Evolutionary conservation across 2,113 vertebrate genomes (phyloP).

Genomic region (Hylia prasina): DNA sequence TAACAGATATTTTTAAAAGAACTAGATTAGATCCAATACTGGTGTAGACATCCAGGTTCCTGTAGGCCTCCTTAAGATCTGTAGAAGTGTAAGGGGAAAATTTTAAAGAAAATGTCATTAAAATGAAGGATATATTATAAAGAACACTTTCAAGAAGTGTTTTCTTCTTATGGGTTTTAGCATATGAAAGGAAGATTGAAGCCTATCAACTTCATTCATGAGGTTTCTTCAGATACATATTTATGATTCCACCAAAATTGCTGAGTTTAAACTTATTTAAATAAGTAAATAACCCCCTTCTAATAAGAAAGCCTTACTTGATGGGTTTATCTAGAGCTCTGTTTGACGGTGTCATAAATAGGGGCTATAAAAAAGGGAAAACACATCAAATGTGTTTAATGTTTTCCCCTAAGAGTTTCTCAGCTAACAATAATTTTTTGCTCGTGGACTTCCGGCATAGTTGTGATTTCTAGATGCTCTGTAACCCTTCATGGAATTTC

Average conservation of each 20-base stretch:
- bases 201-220: not conserved
- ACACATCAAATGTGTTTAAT: not conserved
- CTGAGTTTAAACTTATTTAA: not conserved
- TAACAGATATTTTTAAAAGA: not conserved
- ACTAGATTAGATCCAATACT: not conserved
- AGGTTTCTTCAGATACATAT: not conserved
- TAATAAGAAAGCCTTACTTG: not conserved
- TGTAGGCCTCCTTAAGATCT: not conserved
- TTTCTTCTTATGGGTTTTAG: not conserved
- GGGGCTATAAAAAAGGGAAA: not conserved
- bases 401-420: not conserved
- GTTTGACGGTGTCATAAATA: not conserved
- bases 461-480: not conserved
- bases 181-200: not conserved
- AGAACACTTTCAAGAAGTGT: not conserved
- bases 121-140: not conserved
- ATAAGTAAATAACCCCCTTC: not conserved
- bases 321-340: not conserved
- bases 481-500: not conserved
- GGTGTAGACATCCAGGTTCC: not conserved
- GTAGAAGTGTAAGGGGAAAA: not conserved
- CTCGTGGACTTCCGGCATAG: not conserved
- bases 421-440: not conserved
- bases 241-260: not conserved
- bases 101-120: not conserved